A percentile compares a stretch with the other conserved stretches of the same genome.
These are phyloP conservation scores for Drosophila kambysellisi DNA, from an alignment of 2,888 invertebrate species.

Conservation along the genomic window DNA sequence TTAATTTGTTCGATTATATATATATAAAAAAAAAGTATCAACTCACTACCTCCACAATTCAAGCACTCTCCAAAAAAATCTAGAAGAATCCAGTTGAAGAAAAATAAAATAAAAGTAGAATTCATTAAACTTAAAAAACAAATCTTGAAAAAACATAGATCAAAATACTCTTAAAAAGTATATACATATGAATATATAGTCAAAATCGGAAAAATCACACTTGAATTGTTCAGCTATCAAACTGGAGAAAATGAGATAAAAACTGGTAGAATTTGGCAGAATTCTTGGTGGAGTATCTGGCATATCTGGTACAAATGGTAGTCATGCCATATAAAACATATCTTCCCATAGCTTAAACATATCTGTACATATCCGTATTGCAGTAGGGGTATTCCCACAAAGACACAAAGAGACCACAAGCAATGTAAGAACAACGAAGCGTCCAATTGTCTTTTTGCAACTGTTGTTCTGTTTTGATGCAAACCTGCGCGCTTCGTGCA, in stretches of 20 bases:
- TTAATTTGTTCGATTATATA: not conserved
- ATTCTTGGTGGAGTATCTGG: not conserved
- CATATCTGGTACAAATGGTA: not conserved
- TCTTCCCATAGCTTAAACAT: not conserved
- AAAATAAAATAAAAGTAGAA: not conserved
- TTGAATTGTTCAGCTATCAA: not conserved
- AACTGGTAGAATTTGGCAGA: not conserved
- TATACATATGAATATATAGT: too few species aligned
- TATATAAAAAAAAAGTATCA: constrained; percentile 33
- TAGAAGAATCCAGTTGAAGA: not conserved
- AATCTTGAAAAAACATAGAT: not conserved
- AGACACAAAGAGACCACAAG: constrained; percentile 83
- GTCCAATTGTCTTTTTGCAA: constrained; percentile 86
- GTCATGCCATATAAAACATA: constrained; percentile 2
- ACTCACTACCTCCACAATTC: constrained; percentile 67
- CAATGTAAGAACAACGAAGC: constrained; percentile 85
- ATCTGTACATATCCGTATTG: not conserved
- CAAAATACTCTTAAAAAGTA: not conserved
- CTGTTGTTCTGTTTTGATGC: constrained; percentile 85
- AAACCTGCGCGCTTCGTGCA: constrained; percentile 73
- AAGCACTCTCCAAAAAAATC: not conserved
- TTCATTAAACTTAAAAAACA: not conserved
- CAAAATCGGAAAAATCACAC: not conserved
- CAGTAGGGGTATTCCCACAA: not conserved
- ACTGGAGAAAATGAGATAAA: not conserved